Percentiles rank a stretch among this genome's conserved stretches.
Conservation (phyloP, 2,888 invertebrate species). For the Ferdinandea cuprea region DNA sequence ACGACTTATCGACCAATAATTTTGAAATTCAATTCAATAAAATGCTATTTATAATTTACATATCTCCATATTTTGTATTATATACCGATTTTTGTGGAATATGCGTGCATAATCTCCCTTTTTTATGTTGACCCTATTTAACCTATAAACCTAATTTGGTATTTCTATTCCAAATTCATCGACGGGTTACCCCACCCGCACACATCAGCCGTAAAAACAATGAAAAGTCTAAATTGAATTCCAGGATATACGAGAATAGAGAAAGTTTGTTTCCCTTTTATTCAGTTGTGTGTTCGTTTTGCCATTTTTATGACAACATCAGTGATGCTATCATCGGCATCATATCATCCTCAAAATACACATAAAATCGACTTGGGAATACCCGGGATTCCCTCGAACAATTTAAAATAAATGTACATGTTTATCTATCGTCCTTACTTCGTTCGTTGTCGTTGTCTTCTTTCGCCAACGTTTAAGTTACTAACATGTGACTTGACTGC, state of each 20-base stretch:
- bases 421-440: slow-evolving; percentile 34
- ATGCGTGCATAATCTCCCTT: no score
- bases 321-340: slow-evolving; percentile 33
- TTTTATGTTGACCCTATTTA: slow-evolving; percentile 29
- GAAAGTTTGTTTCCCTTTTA: background rate
- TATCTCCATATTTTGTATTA: no score
- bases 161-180: slow-evolving; percentile 31
- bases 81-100: no score
- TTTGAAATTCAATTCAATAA: no score
- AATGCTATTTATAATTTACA: no score
- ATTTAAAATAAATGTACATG: slow-evolving; percentile 57
- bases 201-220: slow-evolving; percentile 23
- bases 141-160: slow-evolving; percentile 42
- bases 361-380: slow-evolving; percentile 40
- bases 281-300: background rate
- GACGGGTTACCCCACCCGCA: background rate
- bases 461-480: background rate
- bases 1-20: no score
- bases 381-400: slow-evolving; percentile 56
- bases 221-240: slow-evolving; percentile 54
- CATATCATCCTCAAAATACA: slow-evolving; percentile 30
- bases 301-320: slow-evolving; percentile 43
- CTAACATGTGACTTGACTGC: slow-evolving; percentile 7
- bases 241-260: slow-evolving; percentile 1
- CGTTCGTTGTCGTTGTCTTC: background rate